phyloP scores from a whole-genome alignment of 2,113 vertebrate genomes.

The Toxostoma redivivum region DNA sequence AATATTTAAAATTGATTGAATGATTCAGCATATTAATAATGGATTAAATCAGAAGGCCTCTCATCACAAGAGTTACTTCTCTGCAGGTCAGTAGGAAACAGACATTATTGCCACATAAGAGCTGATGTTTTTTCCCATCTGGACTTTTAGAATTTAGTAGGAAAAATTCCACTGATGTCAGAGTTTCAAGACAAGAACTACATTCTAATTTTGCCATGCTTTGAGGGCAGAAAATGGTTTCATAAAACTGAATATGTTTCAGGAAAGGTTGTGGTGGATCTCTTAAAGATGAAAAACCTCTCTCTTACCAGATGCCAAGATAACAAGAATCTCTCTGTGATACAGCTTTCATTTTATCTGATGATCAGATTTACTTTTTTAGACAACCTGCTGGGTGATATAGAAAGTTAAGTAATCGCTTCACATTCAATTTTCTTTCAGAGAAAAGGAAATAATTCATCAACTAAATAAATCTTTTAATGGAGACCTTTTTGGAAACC shows the following conservation, averaged over 20 bases:
- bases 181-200: not conserved
- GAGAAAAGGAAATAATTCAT: not conserved
- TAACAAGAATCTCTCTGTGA: not conserved
- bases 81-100: not conserved
- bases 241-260: not conserved
- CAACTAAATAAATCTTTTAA: not conserved
- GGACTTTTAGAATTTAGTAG: not conserved
- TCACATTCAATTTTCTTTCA: not conserved
- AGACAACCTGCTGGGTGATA: not conserved
- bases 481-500: not conserved
- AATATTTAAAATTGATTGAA: conserved; percentile 25
- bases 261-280: not conserved
- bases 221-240: not conserved
- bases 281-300: not conserved
- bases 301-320: not conserved
- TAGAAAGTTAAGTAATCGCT: not conserved
- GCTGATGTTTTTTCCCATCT: not conserved
- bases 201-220: not conserved
- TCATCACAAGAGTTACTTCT: not conserved
- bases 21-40: not conserved
- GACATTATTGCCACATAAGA: not conserved
- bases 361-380: not conserved
- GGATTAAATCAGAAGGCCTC: not conserved
- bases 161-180: not conserved
- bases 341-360: not conserved